Evolutionary conservation across 1,140 invertebrate genomes (phyloP).

Genomic region (Chelonus insularis): DNA sequence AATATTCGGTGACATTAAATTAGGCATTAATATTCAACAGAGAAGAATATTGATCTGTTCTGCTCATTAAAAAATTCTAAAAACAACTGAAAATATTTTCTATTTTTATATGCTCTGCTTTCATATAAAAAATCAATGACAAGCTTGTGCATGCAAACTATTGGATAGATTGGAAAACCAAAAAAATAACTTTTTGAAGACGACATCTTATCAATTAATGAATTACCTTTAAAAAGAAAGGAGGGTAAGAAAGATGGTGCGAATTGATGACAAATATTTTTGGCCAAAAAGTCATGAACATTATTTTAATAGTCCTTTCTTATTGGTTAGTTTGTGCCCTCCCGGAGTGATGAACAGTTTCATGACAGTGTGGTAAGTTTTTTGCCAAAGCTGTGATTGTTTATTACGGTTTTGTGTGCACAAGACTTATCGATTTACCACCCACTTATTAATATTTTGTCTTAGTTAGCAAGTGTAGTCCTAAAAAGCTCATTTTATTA

Average conservation of each 20-base stretch:
- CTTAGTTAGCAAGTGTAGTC: not conserved
- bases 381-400: conserved; percentile 47
- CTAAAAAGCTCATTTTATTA: not conserved
- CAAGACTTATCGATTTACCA: conserved; percentile 55
- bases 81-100: no score
- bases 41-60: no score
- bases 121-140: conserved; percentile 27
- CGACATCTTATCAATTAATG: not conserved
- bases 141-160: conserved; percentile 62
- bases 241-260: conserved; percentile 13
- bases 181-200: conserved; percentile 3
- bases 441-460: not conserved
- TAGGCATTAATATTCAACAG: no score
- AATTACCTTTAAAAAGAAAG: not conserved
- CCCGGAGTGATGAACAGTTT: conserved; percentile 87
- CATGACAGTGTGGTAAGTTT: conserved; percentile 85
- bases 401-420: conserved; percentile 61
- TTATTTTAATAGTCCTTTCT: conserved; percentile 58
- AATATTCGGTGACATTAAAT: no score
- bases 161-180: no score
- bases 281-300: no score
- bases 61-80: no score
- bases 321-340: conserved; percentile 74
- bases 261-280: not conserved
- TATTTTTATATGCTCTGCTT: no score